These are phyloP conservation scores for Bhutanitis thaidina DNA, from an alignment of 2,888 invertebrate species.

Conservation along the genomic window DNA sequence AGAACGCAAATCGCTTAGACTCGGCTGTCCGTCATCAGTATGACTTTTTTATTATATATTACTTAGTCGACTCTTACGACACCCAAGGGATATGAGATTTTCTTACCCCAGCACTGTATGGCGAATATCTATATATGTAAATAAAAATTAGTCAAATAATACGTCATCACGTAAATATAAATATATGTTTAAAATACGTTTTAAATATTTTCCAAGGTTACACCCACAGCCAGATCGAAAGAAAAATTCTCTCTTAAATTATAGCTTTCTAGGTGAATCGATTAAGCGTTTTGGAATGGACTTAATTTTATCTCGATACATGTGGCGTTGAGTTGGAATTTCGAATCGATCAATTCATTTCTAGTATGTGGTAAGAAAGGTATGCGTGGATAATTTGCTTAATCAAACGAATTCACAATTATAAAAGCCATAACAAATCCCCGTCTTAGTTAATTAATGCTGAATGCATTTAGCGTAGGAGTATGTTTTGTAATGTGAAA, in stretches of 20 bases:
- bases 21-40: no score
- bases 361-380: slow-evolving; percentile 22
- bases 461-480: slow-evolving; percentile 23
- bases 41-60: no score
- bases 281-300: slow-evolving; percentile 1
- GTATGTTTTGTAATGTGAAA: slow-evolving; percentile 17
- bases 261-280: slow-evolving; percentile 10
- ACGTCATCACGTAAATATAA: no score
- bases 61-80: no score
- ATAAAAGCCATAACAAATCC: slow-evolving; percentile 27
- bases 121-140: no score
- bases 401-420: slow-evolving; percentile 34
- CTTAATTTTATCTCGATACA: slow-evolving; percentile 3
- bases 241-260: slow-evolving; percentile 8
- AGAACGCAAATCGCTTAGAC: no score
- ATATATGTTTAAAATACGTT: no score
- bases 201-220: no score
- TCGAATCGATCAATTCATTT: slow-evolving; percentile 28
- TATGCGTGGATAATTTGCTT: slow-evolving; percentile 37
- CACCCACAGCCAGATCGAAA: no score
- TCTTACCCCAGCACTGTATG: no score
- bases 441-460: slow-evolving; percentile 27
- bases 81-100: no score
- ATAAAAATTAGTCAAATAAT: no score
- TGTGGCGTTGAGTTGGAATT: background rate